Evolutionary conservation across 2,113 vertebrate species (phyloP).

Genomic region (Saguinus midas): DNA sequence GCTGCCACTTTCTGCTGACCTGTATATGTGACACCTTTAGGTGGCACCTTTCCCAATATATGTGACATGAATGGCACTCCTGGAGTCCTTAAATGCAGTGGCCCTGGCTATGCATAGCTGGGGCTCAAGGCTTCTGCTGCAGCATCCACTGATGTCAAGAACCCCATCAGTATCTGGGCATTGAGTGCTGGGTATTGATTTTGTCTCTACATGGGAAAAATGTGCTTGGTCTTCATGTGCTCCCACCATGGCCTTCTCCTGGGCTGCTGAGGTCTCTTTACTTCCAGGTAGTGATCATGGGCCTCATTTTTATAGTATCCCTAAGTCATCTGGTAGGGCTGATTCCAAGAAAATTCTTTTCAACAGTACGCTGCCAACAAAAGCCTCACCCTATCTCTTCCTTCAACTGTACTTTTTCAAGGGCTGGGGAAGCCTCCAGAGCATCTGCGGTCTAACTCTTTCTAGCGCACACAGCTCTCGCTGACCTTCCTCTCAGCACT

Average conservation of each 20-base stretch:
- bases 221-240: not conserved
- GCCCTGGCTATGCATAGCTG: not conserved
- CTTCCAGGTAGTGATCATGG: not conserved
- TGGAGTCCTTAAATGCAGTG: not conserved
- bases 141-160: not conserved
- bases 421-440: not conserved
- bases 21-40: too few relatives aligned
- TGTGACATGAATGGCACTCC: not conserved
- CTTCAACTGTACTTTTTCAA: not conserved
- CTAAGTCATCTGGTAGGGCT: not conserved
- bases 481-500: not conserved
- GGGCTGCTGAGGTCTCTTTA: not conserved
- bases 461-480: not conserved
- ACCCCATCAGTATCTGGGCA: not conserved
- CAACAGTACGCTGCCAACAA: not conserved
- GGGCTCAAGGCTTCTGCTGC: fast-evolving
- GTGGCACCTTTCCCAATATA: not conserved
- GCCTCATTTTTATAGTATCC: not conserved
- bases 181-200: not conserved
- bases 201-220: not conserved
- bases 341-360: not conserved
- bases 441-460: not conserved
- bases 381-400: not conserved
- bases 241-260: not conserved
- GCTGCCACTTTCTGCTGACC: too few relatives aligned